A percentile compares a stretch with the other conserved stretches of the same genome.
These are phyloP conservation scores for Poecilia wingei DNA, from an alignment of 2,797 vertebrate genomes.

Conservation along the genomic window DNA sequence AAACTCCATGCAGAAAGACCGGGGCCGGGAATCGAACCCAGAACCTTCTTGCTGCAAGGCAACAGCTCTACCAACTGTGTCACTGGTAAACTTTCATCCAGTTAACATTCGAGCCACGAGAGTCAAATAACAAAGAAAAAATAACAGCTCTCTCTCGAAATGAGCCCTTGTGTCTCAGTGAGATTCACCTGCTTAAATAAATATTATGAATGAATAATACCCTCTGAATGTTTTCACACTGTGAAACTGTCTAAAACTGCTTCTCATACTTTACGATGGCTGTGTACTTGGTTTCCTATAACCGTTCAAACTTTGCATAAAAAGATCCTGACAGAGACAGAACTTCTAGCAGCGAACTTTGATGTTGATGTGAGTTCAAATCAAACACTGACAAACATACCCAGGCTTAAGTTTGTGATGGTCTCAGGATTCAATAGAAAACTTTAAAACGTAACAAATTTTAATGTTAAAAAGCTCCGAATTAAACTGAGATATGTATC, in stretches of 20 bases:
- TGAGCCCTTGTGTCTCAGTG: neutral
- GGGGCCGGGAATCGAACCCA: too few species aligned
- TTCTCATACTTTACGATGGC: neutral
- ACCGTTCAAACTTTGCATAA: neutral
- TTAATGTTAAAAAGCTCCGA: neutral
- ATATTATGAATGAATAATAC: too few species aligned
- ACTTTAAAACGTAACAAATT: neutral
- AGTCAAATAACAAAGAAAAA: neutral
- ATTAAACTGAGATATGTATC: neutral
- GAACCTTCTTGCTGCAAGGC: too few species aligned
- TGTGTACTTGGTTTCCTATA: neutral
- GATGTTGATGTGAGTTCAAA: neutral
- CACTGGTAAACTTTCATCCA: neutral
- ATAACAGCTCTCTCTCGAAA: neutral
- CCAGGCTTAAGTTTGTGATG: neutral
- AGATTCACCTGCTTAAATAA: neutral
- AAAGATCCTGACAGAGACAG: neutral
- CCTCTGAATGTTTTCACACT: neutral
- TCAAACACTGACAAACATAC: neutral
- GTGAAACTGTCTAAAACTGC: neutral
- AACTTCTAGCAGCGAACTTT: neutral
- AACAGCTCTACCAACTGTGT: too few species aligned
- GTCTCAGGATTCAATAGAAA: neutral
- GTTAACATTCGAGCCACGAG: neutral
- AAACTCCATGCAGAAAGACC: too few species aligned